Evolutionary conservation across 1,140 invertebrate species (phyloP).

Genomic region (Samia ricini): DNA sequence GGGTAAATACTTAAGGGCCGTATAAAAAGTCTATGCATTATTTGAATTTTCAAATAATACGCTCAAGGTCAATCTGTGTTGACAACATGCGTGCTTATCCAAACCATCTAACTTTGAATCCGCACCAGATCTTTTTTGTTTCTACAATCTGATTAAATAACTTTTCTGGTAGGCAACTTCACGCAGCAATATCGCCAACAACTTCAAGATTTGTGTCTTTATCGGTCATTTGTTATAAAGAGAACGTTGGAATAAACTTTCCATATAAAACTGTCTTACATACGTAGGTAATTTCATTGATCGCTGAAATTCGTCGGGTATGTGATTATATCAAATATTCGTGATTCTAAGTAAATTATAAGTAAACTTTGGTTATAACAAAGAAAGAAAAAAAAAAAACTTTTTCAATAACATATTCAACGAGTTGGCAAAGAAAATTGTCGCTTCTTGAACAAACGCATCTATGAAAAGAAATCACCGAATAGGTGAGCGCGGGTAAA

Average conservation of each 20-base stretch:
- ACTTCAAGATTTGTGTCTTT: conserved; percentile 36
- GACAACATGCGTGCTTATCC: conserved; percentile 40
- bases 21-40: neutral
- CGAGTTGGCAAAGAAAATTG: conserved; percentile 53
- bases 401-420: conserved; percentile 71
- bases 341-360: conserved; percentile 15
- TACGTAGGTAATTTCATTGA: neutral
- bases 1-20: no score
- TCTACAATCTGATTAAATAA: conserved; percentile 55
- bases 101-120: conserved; percentile 44
- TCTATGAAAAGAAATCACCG: conserved; percentile 73
- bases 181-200: conserved; percentile 27
- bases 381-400: conserved; percentile 46
- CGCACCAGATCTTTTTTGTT: conserved; percentile 37
- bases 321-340: conserved; percentile 2
- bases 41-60: neutral
- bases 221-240: conserved; percentile 25
- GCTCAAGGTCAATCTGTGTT: conserved; percentile 9
- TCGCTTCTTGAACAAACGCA: conserved; percentile 59
- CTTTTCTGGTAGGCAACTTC: conserved; percentile 37
- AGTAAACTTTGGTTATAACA: conserved; percentile 32
- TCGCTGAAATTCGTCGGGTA: neutral
- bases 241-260: conserved; percentile 20
- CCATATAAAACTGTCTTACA: conserved; percentile 8
- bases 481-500: conserved; percentile 73